Evolutionary conservation across 2,888 invertebrate species (phyloP).

Genomic region (Synergus gifuensis): DNA sequence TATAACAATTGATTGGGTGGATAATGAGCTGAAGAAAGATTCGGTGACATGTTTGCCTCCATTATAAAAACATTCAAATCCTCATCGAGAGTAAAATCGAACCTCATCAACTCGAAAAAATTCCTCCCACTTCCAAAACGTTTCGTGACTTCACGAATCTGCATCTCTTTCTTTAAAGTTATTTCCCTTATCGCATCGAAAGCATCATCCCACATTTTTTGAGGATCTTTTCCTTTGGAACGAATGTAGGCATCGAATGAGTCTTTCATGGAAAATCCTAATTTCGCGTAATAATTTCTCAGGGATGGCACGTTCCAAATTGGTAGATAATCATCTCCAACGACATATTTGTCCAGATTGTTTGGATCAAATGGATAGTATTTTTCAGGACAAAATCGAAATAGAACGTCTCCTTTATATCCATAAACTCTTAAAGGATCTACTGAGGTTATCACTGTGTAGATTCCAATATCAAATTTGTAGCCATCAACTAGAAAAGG

Average conservation of each 20-base stretch:
- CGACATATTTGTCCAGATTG: slow-evolving; percentile 92
- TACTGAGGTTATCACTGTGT: slow-evolving; percentile 93
- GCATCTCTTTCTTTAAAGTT: slow-evolving; percentile 85
- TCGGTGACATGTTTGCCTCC: slow-evolving; percentile 99
- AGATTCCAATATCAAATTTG: slow-evolving; percentile 98
- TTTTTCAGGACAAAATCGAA: slow-evolving; percentile 92
- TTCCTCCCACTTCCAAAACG: slow-evolving; percentile 78
- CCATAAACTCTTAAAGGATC: slow-evolving; percentile 94
- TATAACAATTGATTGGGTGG: slow-evolving; percentile 93
- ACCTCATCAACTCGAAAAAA: slow-evolving; percentile 97
- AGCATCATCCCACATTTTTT: slow-evolving; percentile 88
- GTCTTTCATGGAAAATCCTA: slow-evolving; percentile 91
- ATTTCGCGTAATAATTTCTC: slow-evolving; percentile 83
- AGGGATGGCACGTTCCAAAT: slow-evolving; percentile 94
- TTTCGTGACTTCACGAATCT: slow-evolving; percentile 82
- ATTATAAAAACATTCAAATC: slow-evolving; percentile 91
- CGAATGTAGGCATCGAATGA: slow-evolving; percentile 89
- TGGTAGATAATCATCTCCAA: slow-evolving; percentile 96
- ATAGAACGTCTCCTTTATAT: slow-evolving; percentile 92
- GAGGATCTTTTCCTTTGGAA: slow-evolving; percentile 84
- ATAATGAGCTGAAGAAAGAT: slow-evolving; percentile 95
- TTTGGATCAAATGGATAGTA: slow-evolving; percentile 94
- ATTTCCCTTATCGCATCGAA: slow-evolving; percentile 87
- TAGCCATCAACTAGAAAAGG: slow-evolving; percentile 94
- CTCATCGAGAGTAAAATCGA: slow-evolving; percentile 95